A percentile compares a stretch with the other conserved stretches of the same genome.
Evolutionary conservation across 2,797 vertebrate species (phyloP).

Genomic region (Catharus ustulatus): DNA sequence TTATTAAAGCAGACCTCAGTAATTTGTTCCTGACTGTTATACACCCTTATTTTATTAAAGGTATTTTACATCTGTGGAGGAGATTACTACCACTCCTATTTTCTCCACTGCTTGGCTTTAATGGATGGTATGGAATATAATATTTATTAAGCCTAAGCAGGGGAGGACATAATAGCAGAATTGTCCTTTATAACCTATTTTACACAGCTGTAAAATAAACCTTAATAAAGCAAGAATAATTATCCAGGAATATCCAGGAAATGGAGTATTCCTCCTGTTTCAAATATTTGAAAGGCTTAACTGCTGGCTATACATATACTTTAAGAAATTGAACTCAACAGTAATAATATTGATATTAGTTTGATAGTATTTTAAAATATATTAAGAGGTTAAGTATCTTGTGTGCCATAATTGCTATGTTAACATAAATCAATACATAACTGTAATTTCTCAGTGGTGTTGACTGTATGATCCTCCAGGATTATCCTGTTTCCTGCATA

Average conservation of each 20-base stretch:
- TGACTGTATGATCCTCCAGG: neutral
- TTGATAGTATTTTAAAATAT: neutral
- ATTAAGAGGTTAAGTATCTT: neutral
- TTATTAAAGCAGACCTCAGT: slow-evolving; percentile 70
- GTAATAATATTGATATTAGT: neutral
- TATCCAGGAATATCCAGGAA: slow-evolving; percentile 40
- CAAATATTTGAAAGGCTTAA: slow-evolving; percentile 42
- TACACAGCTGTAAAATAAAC: slow-evolving; percentile 73
- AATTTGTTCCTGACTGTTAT: slow-evolving; percentile 74
- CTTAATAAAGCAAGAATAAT: slow-evolving; percentile 74
- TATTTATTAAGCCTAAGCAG: slow-evolving; percentile 71
- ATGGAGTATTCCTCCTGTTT: slow-evolving; percentile 6
- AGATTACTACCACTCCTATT: slow-evolving; percentile 64
- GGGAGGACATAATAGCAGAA: slow-evolving; percentile 62
- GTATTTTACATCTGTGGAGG: slow-evolving; percentile 70
- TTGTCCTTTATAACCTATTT: slow-evolving; percentile 69
- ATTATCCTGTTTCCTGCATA: neutral
- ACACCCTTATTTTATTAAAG: slow-evolving; percentile 71
- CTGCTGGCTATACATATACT: neutral
- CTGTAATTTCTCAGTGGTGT: neutral
- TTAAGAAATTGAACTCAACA: slow-evolving; percentile 18
- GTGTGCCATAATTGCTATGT: neutral
- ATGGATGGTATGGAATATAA: slow-evolving; percentile 59
- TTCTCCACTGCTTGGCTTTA: slow-evolving; percentile 70
- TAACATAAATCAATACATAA: neutral